Evolutionary conservation across 2,888 invertebrate species (phyloP).

Genomic region (Acanthoscelides obtectus): DNA sequence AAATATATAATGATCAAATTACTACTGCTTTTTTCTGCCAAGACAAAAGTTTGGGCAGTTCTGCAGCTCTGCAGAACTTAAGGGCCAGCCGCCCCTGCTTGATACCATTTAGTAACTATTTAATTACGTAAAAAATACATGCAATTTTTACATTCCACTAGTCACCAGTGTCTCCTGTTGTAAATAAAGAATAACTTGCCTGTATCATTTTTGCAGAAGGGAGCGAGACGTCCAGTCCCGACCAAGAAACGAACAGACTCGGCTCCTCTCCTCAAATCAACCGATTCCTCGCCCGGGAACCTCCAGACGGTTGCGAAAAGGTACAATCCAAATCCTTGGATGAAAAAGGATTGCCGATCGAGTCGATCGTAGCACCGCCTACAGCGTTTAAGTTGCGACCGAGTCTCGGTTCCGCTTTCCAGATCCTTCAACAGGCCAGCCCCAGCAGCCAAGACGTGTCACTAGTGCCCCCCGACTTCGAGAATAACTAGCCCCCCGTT

Average conservation of each 20-base stretch:
- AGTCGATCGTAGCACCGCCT: conserved; percentile 50
- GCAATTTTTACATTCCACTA: conserved; percentile 13
- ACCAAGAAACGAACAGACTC: conserved; percentile 64
- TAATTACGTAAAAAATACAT: conserved; percentile 5
- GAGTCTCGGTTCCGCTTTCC: conserved; percentile 76
- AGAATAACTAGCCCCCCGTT: conserved; percentile 14
- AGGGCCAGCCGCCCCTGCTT: no score
- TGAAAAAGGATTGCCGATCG: conserved; percentile 27
- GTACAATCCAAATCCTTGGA: conserved; percentile 51
- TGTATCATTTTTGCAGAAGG: conserved; percentile 51
- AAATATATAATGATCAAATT: no score
- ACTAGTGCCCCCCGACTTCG: conserved; percentile 38
- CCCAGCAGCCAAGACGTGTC: conserved; percentile 31
- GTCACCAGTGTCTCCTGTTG: no score
- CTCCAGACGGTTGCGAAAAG: conserved; percentile 87
- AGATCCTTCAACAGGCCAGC: conserved; percentile 56
- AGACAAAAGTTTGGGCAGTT: no score
- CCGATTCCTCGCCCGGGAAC: conserved; percentile 78
- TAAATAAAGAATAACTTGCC: background rate
- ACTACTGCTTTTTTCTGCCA: no score
- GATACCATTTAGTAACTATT: no score
- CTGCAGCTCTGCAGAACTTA: no score
- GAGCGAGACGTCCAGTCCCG: conserved; percentile 72
- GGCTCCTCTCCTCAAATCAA: conserved; percentile 83
- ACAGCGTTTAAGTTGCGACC: conserved; percentile 73